A percentile compares a stretch with the other conserved stretches of the same genome.
phyloP scores from a whole-genome alignment of 2,797 vertebrate genomes.

The Chromobotia macracanthus region DNA sequence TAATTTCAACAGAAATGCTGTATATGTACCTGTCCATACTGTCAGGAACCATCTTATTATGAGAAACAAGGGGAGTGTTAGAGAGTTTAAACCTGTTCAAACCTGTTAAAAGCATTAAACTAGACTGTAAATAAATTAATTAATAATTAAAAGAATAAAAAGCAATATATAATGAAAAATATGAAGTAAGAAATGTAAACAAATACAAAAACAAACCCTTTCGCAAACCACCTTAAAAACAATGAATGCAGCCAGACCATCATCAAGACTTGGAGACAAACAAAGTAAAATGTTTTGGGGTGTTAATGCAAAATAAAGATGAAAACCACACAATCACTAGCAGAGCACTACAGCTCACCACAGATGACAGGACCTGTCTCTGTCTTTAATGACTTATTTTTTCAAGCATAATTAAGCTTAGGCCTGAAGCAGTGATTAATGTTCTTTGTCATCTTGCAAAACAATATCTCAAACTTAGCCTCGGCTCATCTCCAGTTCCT shows the following conservation, averaged over 20 bases:
- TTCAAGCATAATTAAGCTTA: conserved; percentile 76
- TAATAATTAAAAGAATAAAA: too few species aligned
- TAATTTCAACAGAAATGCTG: too few species aligned
- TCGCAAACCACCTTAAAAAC: not conserved
- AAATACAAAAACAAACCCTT: not conserved
- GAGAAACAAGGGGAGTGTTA: too few species aligned
- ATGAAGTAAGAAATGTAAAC: not conserved
- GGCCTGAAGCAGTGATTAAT: conserved; percentile 75
- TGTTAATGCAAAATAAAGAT: not conserved
- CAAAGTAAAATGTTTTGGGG: not conserved
- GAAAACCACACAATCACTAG: conserved; percentile 8
- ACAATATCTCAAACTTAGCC: conserved; percentile 39
- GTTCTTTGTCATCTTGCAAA: conserved; percentile 70
- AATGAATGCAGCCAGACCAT: too few species aligned
- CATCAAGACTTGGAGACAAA: not conserved
- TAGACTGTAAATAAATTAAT: too few species aligned
- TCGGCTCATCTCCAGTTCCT: conserved; percentile 5
- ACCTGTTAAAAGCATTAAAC: too few species aligned
- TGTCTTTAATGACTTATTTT: conserved; percentile 78
- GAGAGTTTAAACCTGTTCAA: too few species aligned
- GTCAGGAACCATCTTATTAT: too few species aligned
- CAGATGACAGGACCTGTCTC: conserved; percentile 75
- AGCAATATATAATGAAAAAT: too few species aligned
- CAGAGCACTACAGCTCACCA: not conserved
- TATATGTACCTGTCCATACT: too few species aligned